Evolutionary conservation across 2,113 vertebrate genomes (phyloP).

Genomic region (Silurus meridionalis): DNA sequence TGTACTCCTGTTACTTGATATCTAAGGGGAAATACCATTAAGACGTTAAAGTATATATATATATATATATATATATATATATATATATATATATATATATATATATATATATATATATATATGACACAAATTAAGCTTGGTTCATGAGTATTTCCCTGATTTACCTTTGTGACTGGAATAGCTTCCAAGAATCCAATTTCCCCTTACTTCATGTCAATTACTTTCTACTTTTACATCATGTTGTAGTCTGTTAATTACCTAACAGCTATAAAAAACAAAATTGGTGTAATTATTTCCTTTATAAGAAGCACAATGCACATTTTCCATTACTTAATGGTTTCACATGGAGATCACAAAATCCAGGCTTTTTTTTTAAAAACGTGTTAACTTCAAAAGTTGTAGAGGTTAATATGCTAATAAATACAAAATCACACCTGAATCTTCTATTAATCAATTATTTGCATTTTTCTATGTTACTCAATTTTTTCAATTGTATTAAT

Average conservation of each 20-base stretch:
- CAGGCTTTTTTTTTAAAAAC: not conserved
- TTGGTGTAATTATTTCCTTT: slow-evolving; percentile 41
- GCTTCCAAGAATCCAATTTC: slow-evolving; percentile 41
- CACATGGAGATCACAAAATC: not conserved
- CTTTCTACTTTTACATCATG: slow-evolving; percentile 8
- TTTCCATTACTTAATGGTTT: slow-evolving; percentile 37
- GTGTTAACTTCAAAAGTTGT: not conserved
- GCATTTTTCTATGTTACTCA: slow-evolving; percentile 2
- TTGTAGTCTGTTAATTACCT: slow-evolving; percentile 24
- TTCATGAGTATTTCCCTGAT: slow-evolving; percentile 10
- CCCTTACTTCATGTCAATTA: slow-evolving; percentile 34
- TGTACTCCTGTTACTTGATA: slow-evolving; percentile 28
- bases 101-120: too few species aligned
- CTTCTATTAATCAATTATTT: not conserved
- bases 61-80: too few species aligned
- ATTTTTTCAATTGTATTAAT: not conserved
- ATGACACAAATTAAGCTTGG: not conserved
- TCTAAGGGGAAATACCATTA: slow-evolving; percentile 25
- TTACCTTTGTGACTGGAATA: not conserved
- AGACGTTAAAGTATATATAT: slow-evolving; percentile 28
- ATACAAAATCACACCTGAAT: not conserved
- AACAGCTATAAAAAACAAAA: slow-evolving; percentile 34
- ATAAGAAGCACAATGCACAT: slow-evolving; percentile 33
- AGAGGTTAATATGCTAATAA: not conserved
- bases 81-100: too few species aligned